Conservation (phyloP, 2,113 vertebrate species). For the Pseudopipra pipra region DNA sequence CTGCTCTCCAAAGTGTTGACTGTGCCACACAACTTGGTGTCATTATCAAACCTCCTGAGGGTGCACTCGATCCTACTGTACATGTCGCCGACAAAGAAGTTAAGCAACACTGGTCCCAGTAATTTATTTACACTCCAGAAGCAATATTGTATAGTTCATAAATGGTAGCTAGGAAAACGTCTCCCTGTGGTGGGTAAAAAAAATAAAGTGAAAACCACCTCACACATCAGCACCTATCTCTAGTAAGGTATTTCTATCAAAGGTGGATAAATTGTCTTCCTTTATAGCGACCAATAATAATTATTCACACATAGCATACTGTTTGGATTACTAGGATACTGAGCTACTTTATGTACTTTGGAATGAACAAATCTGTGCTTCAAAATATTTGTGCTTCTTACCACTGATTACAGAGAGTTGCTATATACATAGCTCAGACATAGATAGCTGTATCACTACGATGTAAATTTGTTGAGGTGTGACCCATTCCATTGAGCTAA, state of each 20-base stretch:
- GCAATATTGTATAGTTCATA: not conserved
- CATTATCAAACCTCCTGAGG: no score
- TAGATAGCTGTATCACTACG: not conserved
- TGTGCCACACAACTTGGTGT: not conserved
- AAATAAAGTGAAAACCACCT: not conserved
- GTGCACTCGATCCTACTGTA: not conserved
- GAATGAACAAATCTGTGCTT: not conserved
- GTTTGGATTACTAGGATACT: not conserved
- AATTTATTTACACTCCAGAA: not conserved
- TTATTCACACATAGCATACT: not conserved
- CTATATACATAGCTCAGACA: not conserved
- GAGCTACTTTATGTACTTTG: not conserved
- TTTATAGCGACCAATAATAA: not conserved
- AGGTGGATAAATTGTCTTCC: not conserved
- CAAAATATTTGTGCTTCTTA: not conserved
- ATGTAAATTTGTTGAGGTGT: not conserved
- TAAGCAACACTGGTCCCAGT: not conserved
- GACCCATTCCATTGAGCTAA: not conserved
- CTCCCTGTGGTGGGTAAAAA: accelerated
- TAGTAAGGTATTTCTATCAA: not conserved
- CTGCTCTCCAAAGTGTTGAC: not conserved
- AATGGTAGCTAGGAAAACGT: not conserved
- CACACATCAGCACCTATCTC: not conserved
- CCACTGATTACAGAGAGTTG: not conserved
- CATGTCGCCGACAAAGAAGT: not conserved